Evolutionary conservation across 1,140 invertebrate genomes (phyloP).

Genomic region (Proctacanthus coquilletti): DNA sequence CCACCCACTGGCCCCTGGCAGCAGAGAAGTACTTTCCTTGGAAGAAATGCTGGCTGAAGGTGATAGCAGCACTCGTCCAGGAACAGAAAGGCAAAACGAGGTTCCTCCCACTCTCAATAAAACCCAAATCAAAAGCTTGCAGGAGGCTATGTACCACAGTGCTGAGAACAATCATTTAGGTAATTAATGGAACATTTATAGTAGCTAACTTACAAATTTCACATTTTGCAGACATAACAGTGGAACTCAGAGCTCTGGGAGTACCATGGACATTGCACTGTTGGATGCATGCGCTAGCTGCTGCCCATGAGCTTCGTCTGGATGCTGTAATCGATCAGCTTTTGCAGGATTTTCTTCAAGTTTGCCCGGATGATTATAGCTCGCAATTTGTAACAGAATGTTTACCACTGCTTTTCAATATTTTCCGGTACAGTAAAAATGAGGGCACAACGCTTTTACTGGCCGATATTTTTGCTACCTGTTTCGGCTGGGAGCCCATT

Average conservation of each 20-base stretch:
- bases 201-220: neutral
- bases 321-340: slow-evolving; percentile 80
- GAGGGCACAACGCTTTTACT: slow-evolving; percentile 73
- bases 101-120: slow-evolving; percentile 49
- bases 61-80: slow-evolving; percentile 16
- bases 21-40: slow-evolving; percentile 63
- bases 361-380: slow-evolving; percentile 71
- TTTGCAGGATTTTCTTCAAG: slow-evolving; percentile 77
- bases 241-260: slow-evolving; percentile 65
- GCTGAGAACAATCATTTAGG: slow-evolving; percentile 78
- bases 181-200: slow-evolving; percentile 21
- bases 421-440: slow-evolving; percentile 82
- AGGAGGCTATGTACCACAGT: slow-evolving; percentile 86
- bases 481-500: slow-evolving; percentile 73
- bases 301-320: slow-evolving; percentile 64
- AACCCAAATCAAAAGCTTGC: slow-evolving; percentile 64
- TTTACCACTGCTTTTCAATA: slow-evolving; percentile 74
- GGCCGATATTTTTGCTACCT: slow-evolving; percentile 78
- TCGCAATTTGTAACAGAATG: slow-evolving; percentile 80
- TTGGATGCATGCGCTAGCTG: slow-evolving; percentile 79
- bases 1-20: slow-evolving; percentile 50
- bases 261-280: slow-evolving; percentile 81
- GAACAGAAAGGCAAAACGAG: slow-evolving; percentile 21
- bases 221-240: slow-evolving; percentile 53
- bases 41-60: slow-evolving; percentile 85